phyloP scores from a whole-genome alignment of 2,113 vertebrate genomes.

The Podiceps cristatus region DNA sequence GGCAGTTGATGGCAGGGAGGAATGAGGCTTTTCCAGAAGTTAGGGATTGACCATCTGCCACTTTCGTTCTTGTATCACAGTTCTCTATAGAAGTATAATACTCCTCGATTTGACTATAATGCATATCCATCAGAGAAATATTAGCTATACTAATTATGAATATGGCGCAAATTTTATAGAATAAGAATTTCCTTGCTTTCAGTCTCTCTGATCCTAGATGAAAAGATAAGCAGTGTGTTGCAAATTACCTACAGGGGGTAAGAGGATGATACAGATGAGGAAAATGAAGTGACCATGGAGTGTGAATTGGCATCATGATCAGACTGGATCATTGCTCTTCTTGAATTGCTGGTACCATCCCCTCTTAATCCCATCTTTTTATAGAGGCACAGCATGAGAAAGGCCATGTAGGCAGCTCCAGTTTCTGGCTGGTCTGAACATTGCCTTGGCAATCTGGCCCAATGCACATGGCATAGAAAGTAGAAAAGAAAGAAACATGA shows the following conservation, averaged over 20 bases:
- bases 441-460: not conserved
- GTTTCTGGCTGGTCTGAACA: not conserved
- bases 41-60: not conserved
- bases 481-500: not conserved
- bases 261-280: not conserved
- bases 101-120: not conserved
- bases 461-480: not conserved
- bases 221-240: not conserved
- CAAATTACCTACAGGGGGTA: not conserved
- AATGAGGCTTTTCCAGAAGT: not conserved
- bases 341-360: not conserved
- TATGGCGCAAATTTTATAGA: not conserved
- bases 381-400: not conserved
- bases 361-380: not conserved
- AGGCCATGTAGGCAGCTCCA: not conserved
- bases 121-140: not conserved
- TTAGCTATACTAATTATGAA: not conserved
- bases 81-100: not conserved
- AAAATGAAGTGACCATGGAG: not conserved
- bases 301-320: not conserved
- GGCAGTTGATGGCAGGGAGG: not conserved
- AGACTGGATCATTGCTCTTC: not conserved
- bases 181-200: not conserved
- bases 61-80: not conserved
- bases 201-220: not conserved